phyloP scores from a whole-genome alignment of 2,797 vertebrate genomes.

The Clarias laeviceps region DNA sequence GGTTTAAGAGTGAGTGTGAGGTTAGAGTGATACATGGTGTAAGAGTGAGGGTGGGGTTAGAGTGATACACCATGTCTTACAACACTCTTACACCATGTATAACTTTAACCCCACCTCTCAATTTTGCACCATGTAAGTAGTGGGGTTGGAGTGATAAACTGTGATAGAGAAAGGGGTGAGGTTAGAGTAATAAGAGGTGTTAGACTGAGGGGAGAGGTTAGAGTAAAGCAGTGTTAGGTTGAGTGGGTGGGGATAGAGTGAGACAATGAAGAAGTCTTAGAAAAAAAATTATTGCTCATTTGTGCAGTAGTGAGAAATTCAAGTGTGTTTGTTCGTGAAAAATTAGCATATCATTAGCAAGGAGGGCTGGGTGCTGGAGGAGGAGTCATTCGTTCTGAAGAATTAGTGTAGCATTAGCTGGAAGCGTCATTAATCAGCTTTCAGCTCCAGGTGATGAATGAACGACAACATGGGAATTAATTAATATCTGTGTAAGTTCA shows the following conservation, averaged over 20 bases:
- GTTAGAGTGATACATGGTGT: no score
- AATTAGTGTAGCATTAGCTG: slow-evolving; percentile 21
- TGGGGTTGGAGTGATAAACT: neutral
- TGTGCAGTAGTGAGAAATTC: no score
- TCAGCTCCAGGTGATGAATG: slow-evolving; percentile 67
- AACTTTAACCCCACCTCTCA: no score
- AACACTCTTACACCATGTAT: no score
- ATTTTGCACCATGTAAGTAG: no score
- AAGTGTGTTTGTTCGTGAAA: no score
- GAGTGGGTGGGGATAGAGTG: neutral
- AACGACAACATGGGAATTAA: slow-evolving; percentile 58
- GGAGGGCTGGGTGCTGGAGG: neutral
- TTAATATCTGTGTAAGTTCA: slow-evolving; percentile 67
- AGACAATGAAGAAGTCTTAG: neutral
- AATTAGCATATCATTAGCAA: neutral
- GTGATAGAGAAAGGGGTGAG: neutral
- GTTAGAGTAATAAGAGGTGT: neutral
- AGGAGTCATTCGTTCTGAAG: neutral
- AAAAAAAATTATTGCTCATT: neutral
- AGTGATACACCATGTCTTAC: no score
- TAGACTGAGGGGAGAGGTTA: no score
- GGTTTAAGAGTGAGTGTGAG: no score
- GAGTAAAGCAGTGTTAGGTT: no score
- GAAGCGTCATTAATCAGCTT: neutral
- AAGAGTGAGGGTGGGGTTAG: no score